phyloP scores from a whole-genome alignment of 2,797 vertebrate genomes.

The Masticophis lateralis region DNA sequence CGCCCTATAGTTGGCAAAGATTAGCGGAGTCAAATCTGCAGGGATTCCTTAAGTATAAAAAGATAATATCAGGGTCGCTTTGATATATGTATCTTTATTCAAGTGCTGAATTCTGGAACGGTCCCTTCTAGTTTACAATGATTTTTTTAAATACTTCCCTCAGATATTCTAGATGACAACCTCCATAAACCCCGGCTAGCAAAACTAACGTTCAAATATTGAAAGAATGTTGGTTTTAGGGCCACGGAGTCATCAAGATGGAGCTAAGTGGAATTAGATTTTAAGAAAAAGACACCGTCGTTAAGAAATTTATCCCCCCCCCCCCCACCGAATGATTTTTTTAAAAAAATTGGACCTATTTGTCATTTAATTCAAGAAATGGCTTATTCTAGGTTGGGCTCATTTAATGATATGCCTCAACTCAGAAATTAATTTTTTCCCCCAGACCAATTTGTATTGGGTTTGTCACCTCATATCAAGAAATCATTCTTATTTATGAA shows the following conservation, averaged over 20 bases:
- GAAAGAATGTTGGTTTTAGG: background rate
- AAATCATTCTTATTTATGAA: background rate
- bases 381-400: background rate
- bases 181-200: background rate
- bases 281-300: background rate
- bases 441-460: background rate
- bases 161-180: background rate
- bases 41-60: background rate
- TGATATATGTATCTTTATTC: background rate
- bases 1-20: background rate
- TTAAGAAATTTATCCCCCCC: background rate
- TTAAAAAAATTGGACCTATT: background rate
- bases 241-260: background rate
- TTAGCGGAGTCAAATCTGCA: background rate
- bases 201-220: background rate
- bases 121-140: background rate
- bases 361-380: background rate
- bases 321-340: background rate
- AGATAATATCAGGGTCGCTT: background rate
- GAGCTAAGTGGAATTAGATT: background rate
- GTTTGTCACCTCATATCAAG: background rate
- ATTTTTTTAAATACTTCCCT: background rate
- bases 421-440: background rate
- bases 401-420: background rate
- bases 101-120: background rate